Percentiles rank a stretch among this genome's conserved stretches.
Evolutionary conservation across 1,140 invertebrate genomes (phyloP).

Genomic region (Drosophila asahinai): DNA sequence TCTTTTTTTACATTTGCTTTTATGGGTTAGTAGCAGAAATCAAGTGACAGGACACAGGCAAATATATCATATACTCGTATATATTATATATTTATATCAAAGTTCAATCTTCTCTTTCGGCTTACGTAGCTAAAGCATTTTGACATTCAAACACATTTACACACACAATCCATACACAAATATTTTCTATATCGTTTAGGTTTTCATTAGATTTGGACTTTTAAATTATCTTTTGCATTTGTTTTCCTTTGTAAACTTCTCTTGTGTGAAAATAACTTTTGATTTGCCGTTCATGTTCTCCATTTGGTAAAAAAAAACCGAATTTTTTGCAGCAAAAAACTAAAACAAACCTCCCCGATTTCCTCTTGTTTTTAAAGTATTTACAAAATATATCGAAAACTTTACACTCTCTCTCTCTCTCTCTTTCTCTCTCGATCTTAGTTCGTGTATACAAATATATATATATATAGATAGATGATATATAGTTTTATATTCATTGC

Average conservation of each 20-base stretch:
- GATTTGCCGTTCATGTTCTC: constrained; percentile 19
- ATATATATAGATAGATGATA: constrained; percentile 47
- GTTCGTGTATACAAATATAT: constrained; percentile 48
- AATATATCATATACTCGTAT: constrained; percentile 17
- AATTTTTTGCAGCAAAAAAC: constrained; percentile 15
- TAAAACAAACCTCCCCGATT: constrained; percentile 10
- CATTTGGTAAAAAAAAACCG: constrained; percentile 31
- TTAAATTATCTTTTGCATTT: constrained; percentile 33
- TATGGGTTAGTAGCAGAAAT: constrained; percentile 42
- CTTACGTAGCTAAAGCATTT: constrained; percentile 54
- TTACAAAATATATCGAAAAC: constrained; percentile 55
- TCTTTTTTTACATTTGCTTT: constrained; percentile 44
- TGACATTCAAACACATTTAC: constrained; percentile 74
- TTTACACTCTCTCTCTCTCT: constrained; percentile 20
- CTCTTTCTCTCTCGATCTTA: constrained; percentile 10
- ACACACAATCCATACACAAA: constrained; percentile 63
- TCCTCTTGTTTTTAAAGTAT: constrained; percentile 33
- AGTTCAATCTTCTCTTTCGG: constrained; percentile 32
- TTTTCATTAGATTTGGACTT: constrained; percentile 46
- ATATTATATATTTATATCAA: constrained; percentile 28
- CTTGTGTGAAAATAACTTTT: constrained; percentile 63
- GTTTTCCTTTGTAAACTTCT: constrained; percentile 26
- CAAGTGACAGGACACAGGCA: constrained; percentile 32
- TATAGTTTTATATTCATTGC: constrained; percentile 45
- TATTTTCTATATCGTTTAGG: constrained; percentile 41